Conservation (phyloP, 1,140 invertebrate species). For the Rhyacophila brunnea region DNA sequence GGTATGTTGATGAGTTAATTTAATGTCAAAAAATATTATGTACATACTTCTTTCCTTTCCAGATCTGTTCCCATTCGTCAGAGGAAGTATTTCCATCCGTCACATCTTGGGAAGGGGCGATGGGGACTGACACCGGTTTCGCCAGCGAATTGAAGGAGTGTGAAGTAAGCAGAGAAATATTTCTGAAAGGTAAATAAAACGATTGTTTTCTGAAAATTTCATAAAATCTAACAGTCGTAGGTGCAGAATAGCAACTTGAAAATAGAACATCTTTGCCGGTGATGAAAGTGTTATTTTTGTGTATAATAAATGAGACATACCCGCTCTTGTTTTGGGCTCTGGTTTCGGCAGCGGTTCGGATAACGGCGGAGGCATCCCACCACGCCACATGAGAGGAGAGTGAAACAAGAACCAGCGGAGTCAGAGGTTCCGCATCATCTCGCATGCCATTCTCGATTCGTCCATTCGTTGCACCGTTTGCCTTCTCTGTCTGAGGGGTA, state of each 20-base stretch:
- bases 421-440: not conserved
- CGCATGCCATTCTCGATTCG: too few relatives aligned
- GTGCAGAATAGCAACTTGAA: not conserved
- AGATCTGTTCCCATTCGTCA: not conserved
- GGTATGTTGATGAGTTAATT: not conserved
- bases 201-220: not conserved
- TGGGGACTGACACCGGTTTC: too few relatives aligned
- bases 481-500: too few relatives aligned
- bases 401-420: slow-evolving; percentile 26
- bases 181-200: too few relatives aligned
- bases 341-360: not conserved
- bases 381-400: slow-evolving; percentile 26
- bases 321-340: slow-evolving; percentile 3
- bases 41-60: not conserved
- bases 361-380: slow-evolving; percentile 26
- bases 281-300: too few relatives aligned
- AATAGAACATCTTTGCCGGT: too few relatives aligned
- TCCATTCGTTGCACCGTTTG: too few relatives aligned
- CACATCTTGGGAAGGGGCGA: too few relatives aligned
- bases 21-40: not conserved
- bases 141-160: too few relatives aligned
- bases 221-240: not conserved
- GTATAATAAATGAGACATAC: slow-evolving; percentile 6
- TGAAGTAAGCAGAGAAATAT: too few relatives aligned
- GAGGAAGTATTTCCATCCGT: too few relatives aligned